phyloP scores from a whole-genome alignment of 2,888 invertebrate species.

The Caenorhabditis angaria region DNA sequence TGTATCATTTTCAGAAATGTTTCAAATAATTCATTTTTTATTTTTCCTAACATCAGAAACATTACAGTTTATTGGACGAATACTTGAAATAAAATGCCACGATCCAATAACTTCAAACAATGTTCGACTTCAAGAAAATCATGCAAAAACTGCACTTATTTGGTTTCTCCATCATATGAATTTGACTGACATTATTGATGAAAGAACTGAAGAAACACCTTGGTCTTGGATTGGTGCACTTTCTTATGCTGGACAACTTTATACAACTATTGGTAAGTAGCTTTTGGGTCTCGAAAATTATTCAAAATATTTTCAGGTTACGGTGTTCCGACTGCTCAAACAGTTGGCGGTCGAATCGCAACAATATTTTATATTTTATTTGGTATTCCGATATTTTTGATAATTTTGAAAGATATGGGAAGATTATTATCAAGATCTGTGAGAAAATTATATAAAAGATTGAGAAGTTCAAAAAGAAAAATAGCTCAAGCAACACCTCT shows the following conservation, averaged over 20 bases:
- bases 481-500: constrained; percentile 26
- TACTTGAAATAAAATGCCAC: constrained; percentile 62
- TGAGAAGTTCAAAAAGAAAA: constrained; percentile 54
- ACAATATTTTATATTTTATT: constrained; percentile 67
- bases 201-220: constrained; percentile 57
- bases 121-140: constrained; percentile 42
- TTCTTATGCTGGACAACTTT: constrained; percentile 71
- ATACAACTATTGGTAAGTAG: constrained; percentile 71
- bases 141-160: constrained; percentile 64
- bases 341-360: constrained; percentile 59
- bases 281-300: too few relatives aligned
- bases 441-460: constrained; percentile 61
- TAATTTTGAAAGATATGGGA: constrained; percentile 60
- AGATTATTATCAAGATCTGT: constrained; percentile 61
- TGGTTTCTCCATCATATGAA: constrained; percentile 70
- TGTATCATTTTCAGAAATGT: neutral
- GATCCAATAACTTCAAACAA: constrained; percentile 27
- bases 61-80: constrained; percentile 60
- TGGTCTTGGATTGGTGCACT: constrained; percentile 68
- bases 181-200: constrained; percentile 62
- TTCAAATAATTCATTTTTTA: neutral
- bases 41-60: too few relatives aligned
- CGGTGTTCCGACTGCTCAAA: constrained; percentile 65
- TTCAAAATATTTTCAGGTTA: constrained; percentile 57
- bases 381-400: constrained; percentile 69